Base-by-base conservation (phyloP, 2,797 vertebrate species). In the Menidia menidia region DNA sequence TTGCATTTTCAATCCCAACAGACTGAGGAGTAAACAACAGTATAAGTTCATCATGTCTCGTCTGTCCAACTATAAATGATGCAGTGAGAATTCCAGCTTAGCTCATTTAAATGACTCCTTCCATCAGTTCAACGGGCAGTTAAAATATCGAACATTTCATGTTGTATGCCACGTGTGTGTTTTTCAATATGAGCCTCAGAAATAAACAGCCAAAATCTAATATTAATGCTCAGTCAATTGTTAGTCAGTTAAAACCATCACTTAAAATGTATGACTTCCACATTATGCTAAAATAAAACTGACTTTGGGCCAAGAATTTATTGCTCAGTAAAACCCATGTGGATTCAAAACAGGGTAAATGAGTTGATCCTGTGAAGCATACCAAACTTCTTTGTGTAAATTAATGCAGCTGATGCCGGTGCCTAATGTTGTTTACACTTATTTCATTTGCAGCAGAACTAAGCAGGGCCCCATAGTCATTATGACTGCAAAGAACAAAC, bases 341-440 rank as follows among this genome's bases (percentile, higher is more conserved):
- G 44, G 64, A 67, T 73, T 82, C 63, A 78, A 50, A 53, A 75
- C 59, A 25, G 12, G 51, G 59, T 3, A 43, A 57, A 31, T 65
- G 47, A 73, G 52, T 51, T 71, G 35, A 74, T 76, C 54, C 25
- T 57, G 73, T 47, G 39, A 30, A 55, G 42, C 63, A 32, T 32
- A 58, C 14, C 52, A 57, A 64, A 75, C 31, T 68, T 33, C 11
- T 74, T 78, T 77, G 71, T 68, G 56, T 19, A 80, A 78, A 84
- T 86, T 1, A 82, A 81, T 71, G 50, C 65, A 71, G 66, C 81
- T 86, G 33, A 68, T 68, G 83, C 71, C 39, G 77, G 31, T 60
- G 63, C 15, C 57, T 79, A 82, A 84, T 81, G 58, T 73, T 82
- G 66, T 86, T 82, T 83, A 75, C 61, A 60, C 78, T 85, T 74